These are phyloP conservation scores for Allygus modestus DNA, from an alignment of 2,888 invertebrate genomes.

Conservation along the genomic window DNA sequence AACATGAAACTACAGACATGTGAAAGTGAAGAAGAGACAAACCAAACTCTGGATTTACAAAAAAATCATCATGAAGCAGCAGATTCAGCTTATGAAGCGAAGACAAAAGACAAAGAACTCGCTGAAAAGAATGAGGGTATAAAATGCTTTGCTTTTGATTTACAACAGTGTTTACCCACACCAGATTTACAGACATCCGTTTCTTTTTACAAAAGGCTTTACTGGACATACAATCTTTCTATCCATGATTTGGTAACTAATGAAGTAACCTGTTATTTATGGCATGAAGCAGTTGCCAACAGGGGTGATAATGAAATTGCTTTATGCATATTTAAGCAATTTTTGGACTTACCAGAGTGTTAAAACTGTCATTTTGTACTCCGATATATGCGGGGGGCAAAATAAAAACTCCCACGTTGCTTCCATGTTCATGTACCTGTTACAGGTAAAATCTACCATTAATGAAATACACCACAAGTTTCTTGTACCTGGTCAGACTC, in stretches of 20 bases:
- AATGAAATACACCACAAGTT: conserved; percentile 41
- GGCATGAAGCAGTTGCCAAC: conserved; percentile 31
- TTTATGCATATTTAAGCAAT: conserved; percentile 18
- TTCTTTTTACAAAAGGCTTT: conserved; percentile 52
- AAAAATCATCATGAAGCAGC: conserved; percentile 53
- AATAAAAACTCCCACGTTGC: conserved; percentile 28
- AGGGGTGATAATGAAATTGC: conserved; percentile 18
- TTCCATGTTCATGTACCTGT: conserved; percentile 6
- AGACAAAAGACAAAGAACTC: conserved; percentile 58
- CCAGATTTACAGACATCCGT: conserved; percentile 59
- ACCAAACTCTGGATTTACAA: conserved; percentile 21
- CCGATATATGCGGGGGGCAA: conserved; percentile 7
- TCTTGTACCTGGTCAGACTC: conserved; percentile 11
- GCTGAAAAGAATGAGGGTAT: conserved; percentile 52
- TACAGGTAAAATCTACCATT: conserved; percentile 29
- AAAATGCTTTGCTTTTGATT: conserved; percentile 64
- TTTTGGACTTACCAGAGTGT: conserved; percentile 19
- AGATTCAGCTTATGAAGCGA: conserved; percentile 57
- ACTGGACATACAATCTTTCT: conserved; percentile 55
- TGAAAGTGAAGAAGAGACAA: conserved; percentile 48
- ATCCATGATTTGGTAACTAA: neutral
- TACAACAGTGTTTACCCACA: conserved; percentile 66
- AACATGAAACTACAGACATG: conserved; percentile 58
- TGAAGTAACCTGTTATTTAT: conserved; percentile 23
- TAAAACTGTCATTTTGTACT: conserved; percentile 14